These are phyloP conservation scores for Hyperoplus immaculatus DNA, from an alignment of 2,797 vertebrate species.

Conservation along the genomic window DNA sequence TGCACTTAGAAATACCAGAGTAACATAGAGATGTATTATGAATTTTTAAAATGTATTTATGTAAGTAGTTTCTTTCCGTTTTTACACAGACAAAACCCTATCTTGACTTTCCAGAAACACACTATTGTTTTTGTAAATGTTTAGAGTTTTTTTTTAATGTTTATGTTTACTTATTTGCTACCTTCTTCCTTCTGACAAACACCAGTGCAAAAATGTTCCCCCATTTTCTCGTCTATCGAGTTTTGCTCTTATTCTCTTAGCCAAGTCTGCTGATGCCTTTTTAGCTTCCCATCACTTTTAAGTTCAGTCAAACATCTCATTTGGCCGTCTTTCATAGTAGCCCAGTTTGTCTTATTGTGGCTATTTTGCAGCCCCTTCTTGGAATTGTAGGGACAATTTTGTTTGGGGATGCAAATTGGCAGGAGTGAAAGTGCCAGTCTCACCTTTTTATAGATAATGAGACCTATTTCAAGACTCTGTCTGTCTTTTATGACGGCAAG, in stretches of 20 bases:
- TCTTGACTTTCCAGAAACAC: slow-evolving; percentile 31
- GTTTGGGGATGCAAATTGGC: slow-evolving; percentile 37
- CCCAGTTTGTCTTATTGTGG: neutral
- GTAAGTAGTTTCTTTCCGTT: slow-evolving; percentile 61
- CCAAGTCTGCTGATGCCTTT: slow-evolving; percentile 27
- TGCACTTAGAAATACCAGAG: slow-evolving; percentile 58
- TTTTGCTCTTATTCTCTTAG: slow-evolving; percentile 9
- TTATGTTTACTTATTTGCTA: slow-evolving; percentile 46
- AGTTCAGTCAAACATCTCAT: slow-evolving; percentile 27
- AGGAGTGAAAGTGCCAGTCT: slow-evolving; percentile 54
- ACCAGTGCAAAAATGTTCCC: slow-evolving; percentile 7
- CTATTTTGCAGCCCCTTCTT: slow-evolving; percentile 21
- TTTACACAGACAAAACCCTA: slow-evolving; percentile 29
- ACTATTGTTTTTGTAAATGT: slow-evolving; percentile 52
- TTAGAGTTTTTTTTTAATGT: slow-evolving; percentile 34
- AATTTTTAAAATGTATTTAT: slow-evolving; percentile 75
- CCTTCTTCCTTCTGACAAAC: slow-evolving; percentile 22
- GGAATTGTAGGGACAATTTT: slow-evolving; percentile 11
- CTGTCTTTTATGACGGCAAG: slow-evolving; percentile 25
- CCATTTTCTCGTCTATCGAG: neutral
- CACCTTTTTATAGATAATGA: slow-evolving; percentile 36
- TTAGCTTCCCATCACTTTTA: slow-evolving; percentile 18
- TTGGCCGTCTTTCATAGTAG: neutral
- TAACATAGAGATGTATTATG: slow-evolving; percentile 65
- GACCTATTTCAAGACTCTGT: slow-evolving; percentile 51